Base-by-base conservation (phyloP, 2,797 vertebrate genomes). In the Nannoperca australis region DNA sequence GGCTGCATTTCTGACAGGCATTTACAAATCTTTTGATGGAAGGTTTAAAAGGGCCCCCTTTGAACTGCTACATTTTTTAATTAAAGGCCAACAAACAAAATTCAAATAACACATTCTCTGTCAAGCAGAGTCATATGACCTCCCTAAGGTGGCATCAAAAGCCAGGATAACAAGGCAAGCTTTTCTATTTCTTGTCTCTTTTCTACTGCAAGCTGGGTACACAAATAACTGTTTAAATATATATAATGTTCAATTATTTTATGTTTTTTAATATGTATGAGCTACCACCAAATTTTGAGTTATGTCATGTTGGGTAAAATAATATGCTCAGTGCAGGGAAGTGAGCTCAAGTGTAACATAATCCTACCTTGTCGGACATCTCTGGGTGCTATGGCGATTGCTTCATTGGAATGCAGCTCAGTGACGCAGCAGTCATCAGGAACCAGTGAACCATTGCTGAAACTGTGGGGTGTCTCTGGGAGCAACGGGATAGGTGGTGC, bases 351-450 rank as follows among this genome's bases (percentile, higher is more conserved):
- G 59, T 66, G 49, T 14, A 12, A 60, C 20, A 49, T 8, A 34
- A 8, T 73, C 97, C 96, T 96, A 99, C 98, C 97, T 89, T 97
- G 97, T 5, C 95, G 95, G 84, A 97, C 96, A 67, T 97, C 96
- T 20, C 97, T 95, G 63, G 96, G 96, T 4, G 97, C 96, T 78
- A 97, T 94, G 76, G 96, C 97, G 40, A 98, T 94, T 51, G 95
- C 97, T 61, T 95, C 96, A 64, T 95, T 97, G 42, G 97, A 96
- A 82, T 97, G 97, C 90, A 97, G 94, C 86, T 98, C 96, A 0
- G 97, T 97, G 90, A 97, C 96, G 12, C 97, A 97, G 94, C 97
- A 97, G 81, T 93, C 94, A 17, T 95, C 94, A 0, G 95, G 94
- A 72, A 94, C 93, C 50, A 95, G 72, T 2, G 95, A 94, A n/a